Conservation (phyloP, 2,797 vertebrate species). For the Danio aesculapii region DNA sequence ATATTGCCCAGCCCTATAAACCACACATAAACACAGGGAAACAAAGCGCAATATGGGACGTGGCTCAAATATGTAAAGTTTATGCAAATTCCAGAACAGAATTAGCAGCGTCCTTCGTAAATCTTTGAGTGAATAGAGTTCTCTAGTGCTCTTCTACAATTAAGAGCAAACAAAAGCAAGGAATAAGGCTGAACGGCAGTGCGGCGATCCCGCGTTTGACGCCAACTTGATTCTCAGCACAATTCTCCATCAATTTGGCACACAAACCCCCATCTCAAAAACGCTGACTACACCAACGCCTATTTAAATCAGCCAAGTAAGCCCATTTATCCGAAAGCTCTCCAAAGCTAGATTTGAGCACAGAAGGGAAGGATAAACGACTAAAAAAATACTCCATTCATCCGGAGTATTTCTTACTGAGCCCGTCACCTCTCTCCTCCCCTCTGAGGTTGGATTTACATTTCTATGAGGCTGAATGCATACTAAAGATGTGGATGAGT, state of each 20-base stretch:
- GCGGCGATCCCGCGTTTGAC: neutral
- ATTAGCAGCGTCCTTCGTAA: neutral
- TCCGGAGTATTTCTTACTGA: conserved; percentile 66
- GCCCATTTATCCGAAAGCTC: conserved; percentile 70
- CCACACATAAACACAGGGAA: neutral
- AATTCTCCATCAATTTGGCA: conserved; percentile 40
- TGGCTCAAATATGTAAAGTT: conserved; percentile 23
- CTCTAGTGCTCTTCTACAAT: neutral
- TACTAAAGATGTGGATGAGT: conserved; percentile 65
- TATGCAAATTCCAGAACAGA: conserved; percentile 28
- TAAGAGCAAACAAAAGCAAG: neutral
- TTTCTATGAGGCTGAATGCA: conserved; percentile 74
- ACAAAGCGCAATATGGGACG: conserved; percentile 10
- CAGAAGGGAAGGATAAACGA: conserved; percentile 59
- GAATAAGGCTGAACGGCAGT: conserved; percentile 8
- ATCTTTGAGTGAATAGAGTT: neutral
- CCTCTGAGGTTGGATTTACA: conserved; percentile 72
- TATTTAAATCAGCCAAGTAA: conserved; percentile 46
- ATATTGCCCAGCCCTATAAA: no score
- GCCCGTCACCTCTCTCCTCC: conserved; percentile 57
- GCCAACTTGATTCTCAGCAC: conserved; percentile 25
- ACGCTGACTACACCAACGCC: conserved; percentile 26
- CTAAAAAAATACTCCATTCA: conserved; percentile 64
- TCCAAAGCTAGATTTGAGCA: conserved; percentile 66
- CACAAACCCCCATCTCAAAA: conserved; percentile 1